A percentile compares a stretch with the other conserved stretches of the same genome.
Conservation (phyloP, 2,888 invertebrate genomes). For the Tetanocera ferruginea region DNA sequence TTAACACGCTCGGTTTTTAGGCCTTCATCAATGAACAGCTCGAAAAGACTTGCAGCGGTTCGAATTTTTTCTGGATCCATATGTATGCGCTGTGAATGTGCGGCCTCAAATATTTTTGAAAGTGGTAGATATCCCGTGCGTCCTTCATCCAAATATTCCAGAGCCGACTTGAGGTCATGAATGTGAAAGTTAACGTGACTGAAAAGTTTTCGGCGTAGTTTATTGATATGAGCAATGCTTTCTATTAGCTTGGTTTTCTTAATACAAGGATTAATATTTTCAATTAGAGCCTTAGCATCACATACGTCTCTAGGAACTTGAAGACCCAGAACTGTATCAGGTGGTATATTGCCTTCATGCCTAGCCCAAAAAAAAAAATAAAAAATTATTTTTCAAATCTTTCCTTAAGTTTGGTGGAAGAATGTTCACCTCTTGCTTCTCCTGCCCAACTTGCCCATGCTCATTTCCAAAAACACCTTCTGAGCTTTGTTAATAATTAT, state of each 20-base stretch:
- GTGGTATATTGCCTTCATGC: slow-evolving; percentile 44
- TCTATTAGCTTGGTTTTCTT: slow-evolving; percentile 47
- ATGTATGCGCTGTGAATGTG: slow-evolving; percentile 50
- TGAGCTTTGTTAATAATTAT: slow-evolving; percentile 58
- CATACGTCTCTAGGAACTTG: slow-evolving; percentile 39
- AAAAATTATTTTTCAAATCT: background rate
- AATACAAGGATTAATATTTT: slow-evolving; percentile 50
- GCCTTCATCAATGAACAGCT: slow-evolving; percentile 52
- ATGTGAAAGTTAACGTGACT: slow-evolving; percentile 54
- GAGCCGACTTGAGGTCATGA: slow-evolving; percentile 50
- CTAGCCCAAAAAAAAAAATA: slow-evolving; percentile 27
- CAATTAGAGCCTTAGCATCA: slow-evolving; percentile 55
- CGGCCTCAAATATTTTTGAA: slow-evolving; percentile 48
- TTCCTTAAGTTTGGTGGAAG: background rate
- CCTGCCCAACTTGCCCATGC: slow-evolving; percentile 52
- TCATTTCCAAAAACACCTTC: slow-evolving; percentile 56
- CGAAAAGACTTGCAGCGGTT: slow-evolving; percentile 50
- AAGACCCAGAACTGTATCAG: slow-evolving; percentile 51
- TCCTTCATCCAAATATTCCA: slow-evolving; percentile 53
- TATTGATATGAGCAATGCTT: slow-evolving; percentile 55
- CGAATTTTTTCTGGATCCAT: slow-evolving; percentile 54
- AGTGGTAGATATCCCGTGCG: slow-evolving; percentile 50
- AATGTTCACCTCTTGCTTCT: slow-evolving; percentile 54
- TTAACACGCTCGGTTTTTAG: slow-evolving; percentile 51
- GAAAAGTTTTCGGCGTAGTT: slow-evolving; percentile 54